phyloP scores from a whole-genome alignment of 2,113 vertebrate species.

The Ailuropoda melanoleuca region DNA sequence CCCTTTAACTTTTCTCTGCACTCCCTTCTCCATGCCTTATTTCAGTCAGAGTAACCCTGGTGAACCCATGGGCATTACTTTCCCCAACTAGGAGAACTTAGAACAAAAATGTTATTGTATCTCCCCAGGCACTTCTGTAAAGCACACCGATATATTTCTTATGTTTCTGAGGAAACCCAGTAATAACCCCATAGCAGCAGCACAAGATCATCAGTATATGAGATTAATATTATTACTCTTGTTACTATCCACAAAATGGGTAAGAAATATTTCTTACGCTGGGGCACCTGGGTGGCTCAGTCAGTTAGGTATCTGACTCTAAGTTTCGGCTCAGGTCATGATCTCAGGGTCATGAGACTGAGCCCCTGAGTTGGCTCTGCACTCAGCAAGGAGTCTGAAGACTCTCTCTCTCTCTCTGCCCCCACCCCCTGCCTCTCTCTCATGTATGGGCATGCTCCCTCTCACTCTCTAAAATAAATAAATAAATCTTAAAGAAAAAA shows the following conservation, averaged over 20 bases:
- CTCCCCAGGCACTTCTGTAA: not conserved
- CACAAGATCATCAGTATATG: not conserved
- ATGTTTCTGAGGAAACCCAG: slow-evolving; percentile 3
- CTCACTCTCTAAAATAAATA: not conserved
- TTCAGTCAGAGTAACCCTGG: not conserved
- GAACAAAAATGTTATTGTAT: not conserved
- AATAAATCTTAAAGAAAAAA: too few relatives aligned
- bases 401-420: not conserved
- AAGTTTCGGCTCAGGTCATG: not conserved
- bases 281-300: not conserved
- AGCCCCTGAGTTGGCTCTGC: not conserved
- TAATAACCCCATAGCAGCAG: not conserved
- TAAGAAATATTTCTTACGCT: not conserved
- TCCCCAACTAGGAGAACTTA: not conserved
- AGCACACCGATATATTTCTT: not conserved
- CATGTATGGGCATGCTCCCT: not conserved
- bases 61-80: not conserved
- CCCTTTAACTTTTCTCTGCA: slow-evolving; percentile 2
- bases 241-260: not conserved
- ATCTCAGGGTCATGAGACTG: not conserved
- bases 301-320: not conserved
- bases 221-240: not conserved
- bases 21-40: not conserved
- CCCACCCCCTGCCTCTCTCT: too few relatives aligned
- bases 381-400: not conserved